These are phyloP conservation scores for Laticauda laticaudata DNA, from an alignment of 2,113 vertebrate genomes.

Conservation along the genomic window DNA sequence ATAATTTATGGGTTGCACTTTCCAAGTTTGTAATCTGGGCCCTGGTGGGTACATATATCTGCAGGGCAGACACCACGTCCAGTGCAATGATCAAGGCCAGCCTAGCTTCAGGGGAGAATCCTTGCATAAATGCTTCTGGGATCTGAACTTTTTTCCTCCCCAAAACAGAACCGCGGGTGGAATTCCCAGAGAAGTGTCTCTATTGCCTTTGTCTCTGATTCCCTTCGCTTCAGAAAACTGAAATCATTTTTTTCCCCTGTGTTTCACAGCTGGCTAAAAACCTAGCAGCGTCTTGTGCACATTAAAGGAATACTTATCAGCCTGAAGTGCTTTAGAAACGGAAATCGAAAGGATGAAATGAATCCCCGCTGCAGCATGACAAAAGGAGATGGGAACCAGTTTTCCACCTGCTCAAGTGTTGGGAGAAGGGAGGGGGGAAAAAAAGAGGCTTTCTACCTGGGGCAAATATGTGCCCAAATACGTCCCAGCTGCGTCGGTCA, in stretches of 20 bases:
- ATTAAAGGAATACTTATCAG: background rate
- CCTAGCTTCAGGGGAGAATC: background rate
- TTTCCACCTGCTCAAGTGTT: background rate
- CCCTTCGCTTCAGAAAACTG: background rate
- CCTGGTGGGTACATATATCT: accelerated
- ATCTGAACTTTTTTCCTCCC: background rate
- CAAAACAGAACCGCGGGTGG: background rate
- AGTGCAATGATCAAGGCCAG: background rate
- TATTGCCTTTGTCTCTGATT: background rate
- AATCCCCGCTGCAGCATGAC: background rate
- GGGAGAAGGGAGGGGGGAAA: background rate
- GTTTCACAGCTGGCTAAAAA: slow-evolving; percentile 11
- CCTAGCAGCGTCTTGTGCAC: background rate
- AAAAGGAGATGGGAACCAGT: background rate
- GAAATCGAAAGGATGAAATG: slow-evolving; percentile 5
- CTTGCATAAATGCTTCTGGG: background rate
- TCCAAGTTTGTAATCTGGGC: background rate
- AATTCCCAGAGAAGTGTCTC: background rate
- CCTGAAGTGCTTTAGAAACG: slow-evolving; percentile 5
- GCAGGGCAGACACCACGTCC: background rate
- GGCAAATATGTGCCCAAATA: background rate
- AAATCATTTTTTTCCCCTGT: background rate
- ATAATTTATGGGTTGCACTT: slow-evolving; percentile 10
- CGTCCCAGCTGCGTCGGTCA: background rate
- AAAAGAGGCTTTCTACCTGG: accelerated